phyloP scores from a whole-genome alignment of 2,113 vertebrate genomes.

The Gadus macrocephalus region DNA sequence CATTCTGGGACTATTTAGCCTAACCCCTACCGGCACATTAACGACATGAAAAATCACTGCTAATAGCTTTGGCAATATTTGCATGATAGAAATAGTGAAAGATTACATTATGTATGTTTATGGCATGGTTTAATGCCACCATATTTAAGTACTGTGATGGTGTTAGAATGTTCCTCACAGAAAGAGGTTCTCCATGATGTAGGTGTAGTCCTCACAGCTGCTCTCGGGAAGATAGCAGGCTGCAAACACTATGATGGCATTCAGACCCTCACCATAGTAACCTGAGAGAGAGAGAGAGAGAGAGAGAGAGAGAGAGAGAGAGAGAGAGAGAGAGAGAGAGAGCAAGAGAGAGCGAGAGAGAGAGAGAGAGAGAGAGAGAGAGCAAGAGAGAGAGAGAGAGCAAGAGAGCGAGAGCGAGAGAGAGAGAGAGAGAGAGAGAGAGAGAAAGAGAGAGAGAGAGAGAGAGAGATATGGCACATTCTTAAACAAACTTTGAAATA shows the following conservation, averaged over 20 bases:
- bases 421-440: neutral
- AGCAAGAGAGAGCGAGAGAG: neutral
- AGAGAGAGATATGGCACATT: too few relatives aligned
- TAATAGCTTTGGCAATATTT: too few relatives aligned
- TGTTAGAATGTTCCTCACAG: conserved; percentile 71
- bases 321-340: neutral
- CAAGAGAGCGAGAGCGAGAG: neutral
- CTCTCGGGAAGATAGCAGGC: conserved; percentile 94
- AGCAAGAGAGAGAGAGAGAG: neutral
- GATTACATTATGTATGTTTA: too few relatives aligned
- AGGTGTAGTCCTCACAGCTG: conserved; percentile 87
- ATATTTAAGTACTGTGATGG: neutral
- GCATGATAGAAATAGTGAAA: too few relatives aligned
- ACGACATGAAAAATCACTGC: too few relatives aligned
- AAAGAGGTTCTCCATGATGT: conserved; percentile 99
- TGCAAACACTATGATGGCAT: conserved; percentile 95
- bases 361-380: neutral
- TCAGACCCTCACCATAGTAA: conserved; percentile 94
- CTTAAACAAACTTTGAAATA: too few relatives aligned
- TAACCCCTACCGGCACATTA: too few relatives aligned
- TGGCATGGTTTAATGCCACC: neutral
- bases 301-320: neutral
- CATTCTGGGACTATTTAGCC: too few relatives aligned
- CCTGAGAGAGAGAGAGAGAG: conserved; percentile 64
- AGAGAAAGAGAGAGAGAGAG: neutral